Evolutionary conservation across 1,140 invertebrate species (phyloP), one percentile per base, ranked within the genome.

Genomic region (Radopholus similis): DNA sequence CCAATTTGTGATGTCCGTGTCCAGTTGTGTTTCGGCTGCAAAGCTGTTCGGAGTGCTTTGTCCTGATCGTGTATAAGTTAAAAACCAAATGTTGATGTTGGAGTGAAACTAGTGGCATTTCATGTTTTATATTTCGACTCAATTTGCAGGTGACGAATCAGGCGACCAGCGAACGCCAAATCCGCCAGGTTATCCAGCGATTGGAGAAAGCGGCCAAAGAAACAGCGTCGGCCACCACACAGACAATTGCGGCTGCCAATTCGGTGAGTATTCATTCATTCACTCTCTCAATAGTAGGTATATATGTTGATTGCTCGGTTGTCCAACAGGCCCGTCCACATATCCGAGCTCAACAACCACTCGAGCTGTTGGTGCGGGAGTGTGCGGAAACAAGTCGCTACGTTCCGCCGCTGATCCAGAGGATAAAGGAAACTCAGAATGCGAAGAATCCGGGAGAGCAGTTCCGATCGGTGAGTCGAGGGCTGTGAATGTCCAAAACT

Each of bases 161-260:
- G 3, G 90, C 91, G 11, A 87, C 88, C 26, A 89, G 89, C 4
- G 90, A 90, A 49, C 89, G 90, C 2, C 84, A 92, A 49, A 88
- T 90, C 68, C 87, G 88, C 6, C 90, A 90, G 81, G 84, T 92
- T 1, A 89, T 93, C 15, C 87, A 87, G 58, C 86, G 88, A 47
- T 81, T 92, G 35, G 90, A 88, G 86, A 88, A 82, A 67, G 90
- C 90, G 68, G 92, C 92, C 0, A 90, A 91, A 77, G 89, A 92
- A 73, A 91, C 92, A 0, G 90, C 91, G 0, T 88, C 90, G 0
- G 69, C 90, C 42, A 91, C 91, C 0, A 95, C 91, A 0, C 93
- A 96, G 79, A 90, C 92, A 65, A 90, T 95, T 56, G 85, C 82
- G 44, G 83, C 85, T 5, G 78, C 84, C 4, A 77, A 74, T 57